Conservation (phyloP, 2,113 vertebrate genomes). For the Microcebus jonahi region DNA sequence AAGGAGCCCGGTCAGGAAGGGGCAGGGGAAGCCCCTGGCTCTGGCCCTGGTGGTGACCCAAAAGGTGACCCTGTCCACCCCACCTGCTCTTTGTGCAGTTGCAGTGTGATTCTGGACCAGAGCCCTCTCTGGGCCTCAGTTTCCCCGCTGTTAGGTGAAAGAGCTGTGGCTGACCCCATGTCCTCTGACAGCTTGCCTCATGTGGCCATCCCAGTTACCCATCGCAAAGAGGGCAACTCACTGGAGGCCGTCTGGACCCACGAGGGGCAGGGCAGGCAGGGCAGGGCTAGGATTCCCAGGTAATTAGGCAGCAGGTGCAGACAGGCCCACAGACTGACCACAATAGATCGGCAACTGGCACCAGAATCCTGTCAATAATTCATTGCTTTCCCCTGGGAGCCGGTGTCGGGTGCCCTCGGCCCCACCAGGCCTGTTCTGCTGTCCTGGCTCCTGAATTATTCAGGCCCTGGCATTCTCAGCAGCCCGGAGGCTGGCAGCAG, state of each 20-base stretch:
- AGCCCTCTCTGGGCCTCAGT: not conserved
- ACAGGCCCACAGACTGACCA: not conserved
- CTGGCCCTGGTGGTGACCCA: no score
- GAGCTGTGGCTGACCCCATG: not conserved
- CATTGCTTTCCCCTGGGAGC: conserved; percentile 57
- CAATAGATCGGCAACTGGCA: conserved; percentile 5
- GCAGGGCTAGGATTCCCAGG: not conserved
- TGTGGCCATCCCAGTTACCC: not conserved
- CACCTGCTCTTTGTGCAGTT: not conserved
- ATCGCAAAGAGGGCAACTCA: not conserved
- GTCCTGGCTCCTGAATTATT: conserved; percentile 74
- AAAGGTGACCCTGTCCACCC: not conserved
- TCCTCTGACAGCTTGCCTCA: not conserved
- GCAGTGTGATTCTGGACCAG: not conserved
- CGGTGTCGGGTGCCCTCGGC: conserved; percentile 43
- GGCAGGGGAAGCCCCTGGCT: not conserved
- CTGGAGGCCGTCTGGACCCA: not conserved
- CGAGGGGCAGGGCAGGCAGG: not conserved
- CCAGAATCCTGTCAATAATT: conserved; percentile 77
- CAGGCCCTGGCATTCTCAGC: not conserved
- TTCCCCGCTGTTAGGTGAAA: not conserved
- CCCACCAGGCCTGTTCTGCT: not conserved
- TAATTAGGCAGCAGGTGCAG: not conserved
- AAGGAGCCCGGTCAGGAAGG: not conserved
- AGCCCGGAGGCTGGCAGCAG: not conserved